phyloP scores from a whole-genome alignment of 2,113 vertebrate genomes.

The Urocynchramus pylzowi region DNA sequence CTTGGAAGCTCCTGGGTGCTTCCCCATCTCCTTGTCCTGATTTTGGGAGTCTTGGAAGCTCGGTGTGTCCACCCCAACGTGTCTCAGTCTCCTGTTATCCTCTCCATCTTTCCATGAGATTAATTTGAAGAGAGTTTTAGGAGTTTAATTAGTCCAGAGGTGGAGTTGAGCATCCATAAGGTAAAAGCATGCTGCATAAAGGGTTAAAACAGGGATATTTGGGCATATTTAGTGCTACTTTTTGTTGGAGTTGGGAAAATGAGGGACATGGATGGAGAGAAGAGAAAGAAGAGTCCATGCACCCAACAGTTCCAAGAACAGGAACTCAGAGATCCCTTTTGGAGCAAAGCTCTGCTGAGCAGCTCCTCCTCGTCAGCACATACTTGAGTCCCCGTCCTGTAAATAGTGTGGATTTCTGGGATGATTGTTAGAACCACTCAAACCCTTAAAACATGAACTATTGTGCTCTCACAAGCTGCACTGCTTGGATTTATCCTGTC shows the following conservation, averaged over 20 bases:
- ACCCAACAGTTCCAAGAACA: neutral
- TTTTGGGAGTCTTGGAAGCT: neutral
- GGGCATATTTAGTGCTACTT: rapidly evolving
- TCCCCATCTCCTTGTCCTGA: neutral
- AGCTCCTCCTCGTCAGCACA: neutral
- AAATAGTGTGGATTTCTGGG: neutral
- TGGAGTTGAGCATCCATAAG: neutral
- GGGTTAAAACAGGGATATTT: neutral
- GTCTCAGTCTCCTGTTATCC: neutral
- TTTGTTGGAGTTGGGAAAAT: neutral
- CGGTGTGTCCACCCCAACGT: rapidly evolving
- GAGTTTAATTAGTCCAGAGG: neutral
- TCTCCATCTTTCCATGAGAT: neutral
- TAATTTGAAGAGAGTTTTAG: neutral
- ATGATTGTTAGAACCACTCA: neutral
- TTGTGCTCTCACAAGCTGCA: neutral
- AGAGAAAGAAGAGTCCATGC: neutral
- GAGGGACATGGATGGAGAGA: neutral
- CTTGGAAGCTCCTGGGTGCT: neutral
- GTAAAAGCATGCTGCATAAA: rapidly evolving
- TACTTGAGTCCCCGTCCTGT: rapidly evolving
- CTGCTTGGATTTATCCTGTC: neutral
- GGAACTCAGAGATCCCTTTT: neutral
- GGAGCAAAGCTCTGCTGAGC: neutral
- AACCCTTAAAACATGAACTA: neutral